These are phyloP conservation scores for Grammomys surdaster DNA, from an alignment of 2,113 vertebrate genomes.

Conservation along the genomic window DNA sequence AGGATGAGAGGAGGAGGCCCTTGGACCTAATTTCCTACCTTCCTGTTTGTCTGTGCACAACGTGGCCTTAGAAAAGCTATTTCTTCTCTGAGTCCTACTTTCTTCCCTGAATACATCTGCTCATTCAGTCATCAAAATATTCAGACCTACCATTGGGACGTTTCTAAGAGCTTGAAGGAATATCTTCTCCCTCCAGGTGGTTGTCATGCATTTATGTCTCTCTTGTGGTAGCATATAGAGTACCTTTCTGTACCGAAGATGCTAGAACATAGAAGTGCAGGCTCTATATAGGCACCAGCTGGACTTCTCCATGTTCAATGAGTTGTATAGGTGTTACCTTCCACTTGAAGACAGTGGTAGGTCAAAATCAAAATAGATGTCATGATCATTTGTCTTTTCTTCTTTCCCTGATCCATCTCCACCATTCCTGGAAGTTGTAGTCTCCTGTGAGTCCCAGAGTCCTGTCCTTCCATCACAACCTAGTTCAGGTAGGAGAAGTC, in stretches of 20 bases:
- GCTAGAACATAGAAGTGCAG: no score
- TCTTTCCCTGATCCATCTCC: background rate
- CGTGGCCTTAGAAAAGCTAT: background rate
- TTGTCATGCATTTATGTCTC: no score
- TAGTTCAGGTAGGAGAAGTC: background rate
- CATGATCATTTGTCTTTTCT: background rate
- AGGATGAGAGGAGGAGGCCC: slow-evolving; percentile 4
- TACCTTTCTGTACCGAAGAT: no score
- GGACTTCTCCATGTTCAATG: no score
- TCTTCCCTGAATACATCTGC: background rate
- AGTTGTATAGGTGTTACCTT: no score
- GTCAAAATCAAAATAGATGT: background rate
- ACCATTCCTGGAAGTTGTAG: background rate
- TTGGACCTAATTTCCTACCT: background rate
- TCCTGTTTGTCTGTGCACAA: background rate
- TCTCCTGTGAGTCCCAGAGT: background rate
- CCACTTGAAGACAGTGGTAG: background rate
- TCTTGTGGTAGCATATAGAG: no score
- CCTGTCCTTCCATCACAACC: background rate
- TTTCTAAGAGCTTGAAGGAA: background rate
- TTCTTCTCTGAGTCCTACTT: slow-evolving; percentile 19
- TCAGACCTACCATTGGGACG: background rate
- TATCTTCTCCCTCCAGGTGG: background rate
- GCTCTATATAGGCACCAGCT: no score
- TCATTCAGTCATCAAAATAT: slow-evolving; percentile 1